phyloP scores from a whole-genome alignment of 2,113 vertebrate species.

The Progne subis region DNA sequence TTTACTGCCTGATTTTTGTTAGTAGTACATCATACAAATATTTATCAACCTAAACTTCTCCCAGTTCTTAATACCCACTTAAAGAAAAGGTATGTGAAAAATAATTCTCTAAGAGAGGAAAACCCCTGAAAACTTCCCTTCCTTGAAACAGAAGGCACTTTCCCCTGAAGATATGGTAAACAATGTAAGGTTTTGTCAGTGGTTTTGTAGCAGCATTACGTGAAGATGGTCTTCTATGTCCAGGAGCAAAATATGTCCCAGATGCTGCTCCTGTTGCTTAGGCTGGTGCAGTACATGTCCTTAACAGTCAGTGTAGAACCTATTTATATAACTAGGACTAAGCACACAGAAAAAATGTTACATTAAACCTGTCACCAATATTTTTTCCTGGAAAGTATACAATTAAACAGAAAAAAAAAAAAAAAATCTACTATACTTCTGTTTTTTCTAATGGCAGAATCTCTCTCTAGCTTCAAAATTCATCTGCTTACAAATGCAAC shows the following conservation, averaged over 20 bases:
- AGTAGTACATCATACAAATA: neutral
- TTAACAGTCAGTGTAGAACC: constrained; percentile 10
- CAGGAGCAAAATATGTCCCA: constrained; percentile 34
- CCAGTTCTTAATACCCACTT: neutral
- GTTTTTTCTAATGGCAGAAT: constrained; percentile 26
- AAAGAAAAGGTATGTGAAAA: neutral
- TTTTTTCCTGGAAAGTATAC: constrained; percentile 10
- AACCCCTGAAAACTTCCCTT: neutral
- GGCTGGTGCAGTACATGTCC: neutral
- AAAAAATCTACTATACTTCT: neutral
- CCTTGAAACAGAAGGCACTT: neutral
- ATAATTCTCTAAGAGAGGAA: neutral
- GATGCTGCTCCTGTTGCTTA: constrained; percentile 17
- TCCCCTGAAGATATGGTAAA: neutral
- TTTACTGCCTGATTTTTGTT: neutral
- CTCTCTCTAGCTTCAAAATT: neutral
- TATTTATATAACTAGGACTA: constrained; percentile 41
- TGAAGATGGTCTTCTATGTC: constrained; percentile 5
- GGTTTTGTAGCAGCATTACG: constrained; percentile 14
- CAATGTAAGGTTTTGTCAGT: neutral
- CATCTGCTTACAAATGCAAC: neutral
- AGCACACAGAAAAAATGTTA: constrained; percentile 45
- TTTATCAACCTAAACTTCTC: neutral
- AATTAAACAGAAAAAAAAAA: neutral
- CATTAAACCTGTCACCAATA: constrained; percentile 11